Evolutionary conservation across 2,113 vertebrate species (phyloP).

Genomic region (Tenebrosternarchus preto): DNA sequence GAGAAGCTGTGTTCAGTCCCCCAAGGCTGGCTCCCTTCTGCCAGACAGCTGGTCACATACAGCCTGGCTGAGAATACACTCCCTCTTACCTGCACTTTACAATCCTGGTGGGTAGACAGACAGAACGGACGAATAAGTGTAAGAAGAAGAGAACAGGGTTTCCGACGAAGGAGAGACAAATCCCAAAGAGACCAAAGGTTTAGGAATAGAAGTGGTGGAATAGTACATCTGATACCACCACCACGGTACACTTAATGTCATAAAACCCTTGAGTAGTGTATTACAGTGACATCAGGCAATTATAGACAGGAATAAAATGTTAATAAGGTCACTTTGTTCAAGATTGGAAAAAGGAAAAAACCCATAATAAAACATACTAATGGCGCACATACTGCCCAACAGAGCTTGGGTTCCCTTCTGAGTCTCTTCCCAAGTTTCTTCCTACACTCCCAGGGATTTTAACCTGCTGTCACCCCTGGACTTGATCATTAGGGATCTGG

Average conservation of each 20-base stretch:
- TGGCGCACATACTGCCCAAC: too few species aligned
- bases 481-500: too few species aligned
- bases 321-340: too few species aligned
- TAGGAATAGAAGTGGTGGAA: neutral
- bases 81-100: neutral
- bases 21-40: neutral
- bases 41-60: neutral
- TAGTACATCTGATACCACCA: neutral
- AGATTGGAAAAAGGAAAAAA: too few species aligned
- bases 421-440: too few species aligned
- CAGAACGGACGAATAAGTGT: neutral
- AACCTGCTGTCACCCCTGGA: too few species aligned
- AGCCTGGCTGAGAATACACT: neutral
- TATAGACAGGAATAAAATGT: too few species aligned
- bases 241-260: neutral
- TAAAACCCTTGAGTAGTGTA: too few species aligned
- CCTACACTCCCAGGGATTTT: too few species aligned
- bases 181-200: neutral
- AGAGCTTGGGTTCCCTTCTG: too few species aligned
- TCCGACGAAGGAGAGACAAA: neutral
- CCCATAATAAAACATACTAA: too few species aligned
- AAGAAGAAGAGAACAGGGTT: neutral
- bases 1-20: neutral
- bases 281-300: too few species aligned
- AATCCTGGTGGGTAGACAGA: neutral